Evolutionary conservation across 1,140 invertebrate species (phyloP), one percentile per base, ranked within the genome.

Genomic region (Apis laboriosa): DNA sequence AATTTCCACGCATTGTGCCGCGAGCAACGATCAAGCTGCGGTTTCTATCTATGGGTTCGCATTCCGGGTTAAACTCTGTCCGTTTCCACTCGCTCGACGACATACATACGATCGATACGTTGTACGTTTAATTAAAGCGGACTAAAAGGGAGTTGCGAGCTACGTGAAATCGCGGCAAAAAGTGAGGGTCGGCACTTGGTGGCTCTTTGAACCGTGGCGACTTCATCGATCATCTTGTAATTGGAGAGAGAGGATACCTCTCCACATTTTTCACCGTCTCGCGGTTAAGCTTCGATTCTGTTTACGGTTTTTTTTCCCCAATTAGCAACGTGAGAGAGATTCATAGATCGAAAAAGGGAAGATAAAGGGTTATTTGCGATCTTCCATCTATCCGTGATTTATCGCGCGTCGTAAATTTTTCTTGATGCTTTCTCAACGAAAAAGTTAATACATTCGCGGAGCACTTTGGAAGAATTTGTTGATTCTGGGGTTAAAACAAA

Each of bases 41-140:
- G 80, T 77, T 83, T 77, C 80, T 43, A 43, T 71, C 74, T 66
- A 34, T 34, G 66, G 21, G 80, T 56, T 82, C 74, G 80, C 80
- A 82, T 82, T 83, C 80, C 58, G 8, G 24, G 67, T 64, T 55
- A 77, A 78, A 51, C 66, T 34, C 51, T 75, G 74, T 74, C 61
- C 51, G 28, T 66, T 80, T 72, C 58, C 49, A 72, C 49, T 28
- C 51, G 71, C 61, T 17, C 56, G 74, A 64, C 43, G 21, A 28
- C 58, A 56, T 78, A 78, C 51, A 24, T 24, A 78, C 66, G 56
- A 82, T 70, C 64, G 73, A 66, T 66, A 58, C 24, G 34, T 15
- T 2, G 72, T 17, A 5, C 53, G 63, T 68, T 81, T 68, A 81
- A 81, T 81, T 81, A 68, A 81, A 81, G 34, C 73, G 28, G 63